Evolutionary conservation across 2,888 invertebrate genomes (phyloP).

Genomic region (Miltochrista miniata): DNA sequence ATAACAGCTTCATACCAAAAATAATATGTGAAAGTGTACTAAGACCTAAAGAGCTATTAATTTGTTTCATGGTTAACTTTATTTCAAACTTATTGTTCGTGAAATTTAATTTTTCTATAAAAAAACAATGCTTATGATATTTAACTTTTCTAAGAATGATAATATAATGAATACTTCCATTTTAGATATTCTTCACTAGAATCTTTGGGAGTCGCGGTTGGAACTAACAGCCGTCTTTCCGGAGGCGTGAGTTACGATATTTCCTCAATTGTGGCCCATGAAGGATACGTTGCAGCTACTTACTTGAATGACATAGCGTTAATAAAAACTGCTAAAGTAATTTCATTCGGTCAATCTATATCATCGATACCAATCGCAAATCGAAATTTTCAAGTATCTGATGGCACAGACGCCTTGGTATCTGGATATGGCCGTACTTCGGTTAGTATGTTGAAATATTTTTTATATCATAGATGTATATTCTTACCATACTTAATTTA

Average conservation of each 20-base stretch:
- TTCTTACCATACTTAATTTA: no score
- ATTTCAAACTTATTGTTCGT: no score
- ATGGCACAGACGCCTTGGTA: slow-evolving; percentile 64
- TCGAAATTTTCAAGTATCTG: slow-evolving; percentile 42
- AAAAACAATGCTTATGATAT: no score
- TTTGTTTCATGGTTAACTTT: no score
- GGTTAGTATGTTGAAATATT: slow-evolving; percentile 37
- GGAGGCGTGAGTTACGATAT: slow-evolving; percentile 63
- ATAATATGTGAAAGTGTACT: no score
- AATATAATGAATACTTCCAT: background rate
- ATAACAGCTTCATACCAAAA: no score
- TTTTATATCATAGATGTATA: background rate
- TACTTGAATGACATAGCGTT: slow-evolving; percentile 69
- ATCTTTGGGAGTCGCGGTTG: slow-evolving; percentile 54
- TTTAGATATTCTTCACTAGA: slow-evolving; percentile 56
- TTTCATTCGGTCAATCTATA: slow-evolving; percentile 51
- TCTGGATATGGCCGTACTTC: slow-evolving; percentile 69
- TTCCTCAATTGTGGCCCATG: slow-evolving; percentile 51
- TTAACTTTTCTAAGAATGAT: background rate
- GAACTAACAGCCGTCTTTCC: slow-evolving; percentile 53
- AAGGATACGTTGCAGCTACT: slow-evolving; percentile 50
- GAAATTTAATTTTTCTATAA: no score
- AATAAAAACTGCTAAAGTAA: slow-evolving; percentile 48
- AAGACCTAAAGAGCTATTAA: no score
- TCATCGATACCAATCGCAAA: slow-evolving; percentile 52